phyloP scores from a whole-genome alignment of 1,140 invertebrate species.

The Drosophila bifasciata region DNA sequence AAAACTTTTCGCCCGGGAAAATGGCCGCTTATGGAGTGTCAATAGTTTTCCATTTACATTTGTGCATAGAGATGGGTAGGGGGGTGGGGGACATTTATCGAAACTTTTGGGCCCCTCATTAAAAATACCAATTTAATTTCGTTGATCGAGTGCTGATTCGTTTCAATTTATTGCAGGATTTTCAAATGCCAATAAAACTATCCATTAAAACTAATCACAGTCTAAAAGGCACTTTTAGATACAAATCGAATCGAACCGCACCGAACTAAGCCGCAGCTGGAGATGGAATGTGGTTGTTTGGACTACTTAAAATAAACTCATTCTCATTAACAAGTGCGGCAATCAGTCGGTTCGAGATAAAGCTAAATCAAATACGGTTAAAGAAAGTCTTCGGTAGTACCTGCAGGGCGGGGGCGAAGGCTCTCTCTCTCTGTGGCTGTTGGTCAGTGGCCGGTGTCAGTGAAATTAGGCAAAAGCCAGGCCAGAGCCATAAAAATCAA shows the following conservation, averaged over 20 bases:
- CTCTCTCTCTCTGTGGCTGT: slow-evolving; percentile 39
- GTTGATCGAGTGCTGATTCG: slow-evolving; percentile 48
- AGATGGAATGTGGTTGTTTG: slow-evolving; percentile 62
- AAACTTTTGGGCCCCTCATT: slow-evolving; percentile 24
- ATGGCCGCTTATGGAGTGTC: slow-evolving; percentile 68
- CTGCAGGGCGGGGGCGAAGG: slow-evolving; percentile 39
- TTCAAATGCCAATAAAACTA: slow-evolving; percentile 48
- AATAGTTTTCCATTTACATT: slow-evolving; percentile 56
- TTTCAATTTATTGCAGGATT: slow-evolving; percentile 44
- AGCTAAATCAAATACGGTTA: slow-evolving; percentile 42
- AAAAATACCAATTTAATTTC: slow-evolving; percentile 52
- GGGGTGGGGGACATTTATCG: slow-evolving; percentile 26
- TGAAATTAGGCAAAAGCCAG: slow-evolving; percentile 72
- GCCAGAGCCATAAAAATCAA: slow-evolving; percentile 74
- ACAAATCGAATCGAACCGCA: slow-evolving; percentile 60
- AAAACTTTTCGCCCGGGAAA: slow-evolving; percentile 40
- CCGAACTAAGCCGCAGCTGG: slow-evolving; percentile 41
- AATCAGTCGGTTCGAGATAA: slow-evolving; percentile 24
- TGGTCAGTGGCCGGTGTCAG: slow-evolving; percentile 47
- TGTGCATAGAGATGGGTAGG: background rate
- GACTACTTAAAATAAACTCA: slow-evolving; percentile 79
- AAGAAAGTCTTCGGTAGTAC: slow-evolving; percentile 62
- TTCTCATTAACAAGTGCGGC: slow-evolving; percentile 69
- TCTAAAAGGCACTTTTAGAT: slow-evolving; percentile 78
- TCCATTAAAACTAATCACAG: slow-evolving; percentile 78